These are phyloP conservation scores for Cyclophora punctaria DNA, from an alignment of 2,888 invertebrate genomes.

Conservation along the genomic window DNA sequence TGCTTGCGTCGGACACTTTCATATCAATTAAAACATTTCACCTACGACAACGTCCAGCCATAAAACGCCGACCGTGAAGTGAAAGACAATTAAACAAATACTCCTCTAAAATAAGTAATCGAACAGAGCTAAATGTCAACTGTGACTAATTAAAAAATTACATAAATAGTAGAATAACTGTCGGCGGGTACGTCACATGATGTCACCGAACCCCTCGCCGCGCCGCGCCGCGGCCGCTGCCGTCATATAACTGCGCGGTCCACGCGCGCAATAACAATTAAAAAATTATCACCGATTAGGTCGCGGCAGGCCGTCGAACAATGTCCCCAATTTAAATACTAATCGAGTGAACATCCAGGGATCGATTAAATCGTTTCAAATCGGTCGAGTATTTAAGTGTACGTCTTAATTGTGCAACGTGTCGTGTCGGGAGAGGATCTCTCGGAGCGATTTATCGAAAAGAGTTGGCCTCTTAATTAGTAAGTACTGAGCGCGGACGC, in stretches of 20 bases:
- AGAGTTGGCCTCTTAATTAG: slow-evolving; percentile 58
- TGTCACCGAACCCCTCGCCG: slow-evolving; percentile 7
- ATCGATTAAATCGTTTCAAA: slow-evolving; percentile 50
- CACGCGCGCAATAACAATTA: slow-evolving; percentile 42
- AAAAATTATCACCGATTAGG: slow-evolving; percentile 60
- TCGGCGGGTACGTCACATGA: slow-evolving; percentile 8
- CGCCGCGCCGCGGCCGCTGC: no score
- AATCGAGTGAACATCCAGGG: slow-evolving; percentile 32
- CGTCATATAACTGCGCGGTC: slow-evolving; percentile 33
- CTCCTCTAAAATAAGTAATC: slow-evolving; percentile 33
- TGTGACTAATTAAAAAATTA: slow-evolving; percentile 32
- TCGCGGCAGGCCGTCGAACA: slow-evolving; percentile 50
- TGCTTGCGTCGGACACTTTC: slow-evolving; percentile 19
- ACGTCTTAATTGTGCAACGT: slow-evolving; percentile 52
- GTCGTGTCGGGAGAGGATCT: slow-evolving; percentile 19
- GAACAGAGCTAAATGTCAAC: slow-evolving; percentile 35
- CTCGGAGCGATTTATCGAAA: slow-evolving; percentile 30
- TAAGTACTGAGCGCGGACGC: slow-evolving; percentile 53
- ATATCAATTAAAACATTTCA: slow-evolving; percentile 23
- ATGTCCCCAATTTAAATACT: slow-evolving; percentile 57
- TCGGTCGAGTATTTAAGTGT: slow-evolving; percentile 42
- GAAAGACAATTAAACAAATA: slow-evolving; percentile 24
- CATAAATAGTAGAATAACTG: slow-evolving; percentile 11
- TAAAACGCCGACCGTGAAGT: slow-evolving; percentile 25
- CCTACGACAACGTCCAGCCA: slow-evolving; percentile 21